Base-by-base conservation (phyloP, 2,113 vertebrate species). In the Platysteira castanea region DNA sequence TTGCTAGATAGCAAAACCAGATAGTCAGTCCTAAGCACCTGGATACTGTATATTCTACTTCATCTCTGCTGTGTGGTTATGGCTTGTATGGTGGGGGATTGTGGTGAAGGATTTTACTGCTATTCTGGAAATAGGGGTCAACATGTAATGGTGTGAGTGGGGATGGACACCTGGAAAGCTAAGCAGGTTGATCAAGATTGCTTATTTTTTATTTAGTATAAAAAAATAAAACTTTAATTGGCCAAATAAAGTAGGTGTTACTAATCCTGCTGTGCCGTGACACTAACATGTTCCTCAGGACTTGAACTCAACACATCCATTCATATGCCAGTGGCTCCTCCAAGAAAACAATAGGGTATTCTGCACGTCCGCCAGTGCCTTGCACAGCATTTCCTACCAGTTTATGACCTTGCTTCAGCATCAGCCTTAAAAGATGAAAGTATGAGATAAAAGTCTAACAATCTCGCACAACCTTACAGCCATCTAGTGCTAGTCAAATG, bases 101-200 rank as follows among this genome's bases (percentile, higher is more conserved):
- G 35, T 42, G 64, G 16, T 35, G 33, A 87, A 87, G 53, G 20
- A 53, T 77, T 95, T 88, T 63, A 49, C 28, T 54, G 20, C 35
- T 71, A 4, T 35, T 30, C 50, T 53, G 54, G 54, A 86, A 90
- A 50, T 2, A 56, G 20, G 9, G 71, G 37, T 69, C 44, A 50
- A 27, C 0, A 0, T 30, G 11, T 24, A 30, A 1, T 11, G 4
- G 9, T 60, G 35, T 18, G 9, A 20, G 41, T 61, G 44, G 20
- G 39, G 30, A 60, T 26, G 16, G 59, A 88, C 88, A 73, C 35
- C n/a, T 69, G 49, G 54, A 50, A 86, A 90, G 30, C 30, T 42
- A 59, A 61, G n/a, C 19, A 61, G 56, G 14, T 57, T 63, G 64
- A 39, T 70, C 23, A 44, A 74, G 35, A 47, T 54, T 21, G 67